These are phyloP conservation scores for Indicator maculatus DNA, from an alignment of 2,113 vertebrate genomes.

Conservation along the genomic window DNA sequence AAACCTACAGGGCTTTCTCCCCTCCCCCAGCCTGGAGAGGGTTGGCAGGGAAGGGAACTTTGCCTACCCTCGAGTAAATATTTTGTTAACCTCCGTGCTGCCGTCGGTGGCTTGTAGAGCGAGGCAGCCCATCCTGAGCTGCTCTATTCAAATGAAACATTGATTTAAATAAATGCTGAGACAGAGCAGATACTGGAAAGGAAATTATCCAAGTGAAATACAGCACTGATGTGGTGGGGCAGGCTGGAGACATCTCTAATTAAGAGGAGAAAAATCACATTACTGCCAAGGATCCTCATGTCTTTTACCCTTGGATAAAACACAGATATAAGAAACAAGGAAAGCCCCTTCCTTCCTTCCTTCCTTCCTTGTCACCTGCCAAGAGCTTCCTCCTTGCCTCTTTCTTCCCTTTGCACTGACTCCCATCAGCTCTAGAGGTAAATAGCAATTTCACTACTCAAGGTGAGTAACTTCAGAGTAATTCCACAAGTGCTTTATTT, in stretches of 20 bases:
- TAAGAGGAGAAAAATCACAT: slow-evolving; percentile 5
- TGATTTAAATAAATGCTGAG: slow-evolving; percentile 27
- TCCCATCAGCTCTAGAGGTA: not conserved
- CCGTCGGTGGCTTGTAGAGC: slow-evolving; percentile 48
- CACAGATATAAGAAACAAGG: not conserved
- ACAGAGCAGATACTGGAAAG: not conserved
- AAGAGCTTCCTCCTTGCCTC: not conserved
- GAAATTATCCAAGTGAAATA: slow-evolving; percentile 33
- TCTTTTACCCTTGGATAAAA: not conserved
- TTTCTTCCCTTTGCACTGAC: not conserved
- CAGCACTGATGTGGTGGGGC: not conserved
- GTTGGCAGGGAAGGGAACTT: slow-evolving; percentile 65
- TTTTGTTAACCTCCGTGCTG: slow-evolving; percentile 50
- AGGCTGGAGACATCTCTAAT: not conserved
- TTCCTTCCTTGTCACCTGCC: not conserved
- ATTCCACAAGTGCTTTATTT: not conserved
- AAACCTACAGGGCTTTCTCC: slow-evolving; percentile 40
- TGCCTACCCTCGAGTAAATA: slow-evolving; percentile 73
- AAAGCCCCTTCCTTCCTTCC: not conserved
- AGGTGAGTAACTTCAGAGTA: not conserved
- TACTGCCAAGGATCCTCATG: not conserved
- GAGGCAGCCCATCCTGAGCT: slow-evolving; percentile 1
- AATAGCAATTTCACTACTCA: not conserved
- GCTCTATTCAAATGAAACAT: not conserved
- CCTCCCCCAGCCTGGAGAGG: slow-evolving; percentile 44